phyloP scores from a whole-genome alignment of 2,888 invertebrate genomes.

The Litoditis marina region DNA sequence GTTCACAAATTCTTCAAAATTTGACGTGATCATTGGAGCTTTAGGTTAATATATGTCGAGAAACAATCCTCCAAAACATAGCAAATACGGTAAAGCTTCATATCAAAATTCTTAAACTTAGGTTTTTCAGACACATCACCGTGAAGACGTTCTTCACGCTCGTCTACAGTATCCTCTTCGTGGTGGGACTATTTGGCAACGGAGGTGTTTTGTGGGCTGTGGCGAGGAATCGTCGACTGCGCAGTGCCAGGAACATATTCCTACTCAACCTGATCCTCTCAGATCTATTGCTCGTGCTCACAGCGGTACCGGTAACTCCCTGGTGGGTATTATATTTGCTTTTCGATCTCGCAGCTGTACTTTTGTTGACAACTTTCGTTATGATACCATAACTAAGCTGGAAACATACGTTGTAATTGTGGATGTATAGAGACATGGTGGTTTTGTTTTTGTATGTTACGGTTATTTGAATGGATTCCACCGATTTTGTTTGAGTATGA shows the following conservation, averaged over 20 bases:
- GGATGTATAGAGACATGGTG: too few species aligned
- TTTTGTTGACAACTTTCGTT: too few species aligned
- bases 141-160: slow-evolving; percentile 52
- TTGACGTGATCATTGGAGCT: too few species aligned
- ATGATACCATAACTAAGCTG: too few species aligned
- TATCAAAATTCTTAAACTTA: not conserved
- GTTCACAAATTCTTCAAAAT: too few species aligned
- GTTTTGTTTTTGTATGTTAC: too few species aligned
- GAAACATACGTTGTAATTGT: too few species aligned
- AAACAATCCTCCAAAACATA: not conserved
- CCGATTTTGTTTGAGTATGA: too few species aligned
- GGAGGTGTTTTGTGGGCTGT: slow-evolving; percentile 59
- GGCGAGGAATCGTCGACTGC: slow-evolving; percentile 52
- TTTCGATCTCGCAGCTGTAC: too few species aligned
- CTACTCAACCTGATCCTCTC: slow-evolving; percentile 59
- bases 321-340: too few species aligned
- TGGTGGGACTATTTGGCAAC: slow-evolving; percentile 56
- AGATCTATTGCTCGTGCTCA: slow-evolving; percentile 58
- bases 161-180: slow-evolving; percentile 53
- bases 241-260: slow-evolving; percentile 61
- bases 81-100: not conserved
- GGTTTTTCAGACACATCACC: slow-evolving; percentile 44
- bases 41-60: too few species aligned
- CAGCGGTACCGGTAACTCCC: slow-evolving; percentile 59
- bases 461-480: too few species aligned